Base-by-base conservation (phyloP, 2,888 invertebrate genomes). In the Lamellibrachia columna region DNA sequence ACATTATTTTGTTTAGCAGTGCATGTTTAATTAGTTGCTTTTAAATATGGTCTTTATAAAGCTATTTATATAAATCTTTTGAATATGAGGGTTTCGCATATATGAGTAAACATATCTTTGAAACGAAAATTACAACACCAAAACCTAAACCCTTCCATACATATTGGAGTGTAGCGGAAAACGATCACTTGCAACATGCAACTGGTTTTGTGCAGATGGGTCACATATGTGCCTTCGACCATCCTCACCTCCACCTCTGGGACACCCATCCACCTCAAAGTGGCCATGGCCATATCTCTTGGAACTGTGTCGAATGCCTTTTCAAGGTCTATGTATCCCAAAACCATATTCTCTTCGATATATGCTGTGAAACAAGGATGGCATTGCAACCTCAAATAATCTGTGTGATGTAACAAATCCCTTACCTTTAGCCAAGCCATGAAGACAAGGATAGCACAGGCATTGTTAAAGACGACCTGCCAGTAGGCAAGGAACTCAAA, bases 401-500 rank as follows among this genome's bases (percentile, higher is more conserved):
- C 22, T 15, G 28, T 53, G 52, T 15, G 8, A 40, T 9, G 15
- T 15, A 58, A 90, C 11, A 75, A 58, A 92, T 60, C 40, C 9
- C 91, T 60, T 91, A 95, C 96, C 94, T 98, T 98, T 52, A 98
- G 97, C 97, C 97, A 98, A 0, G 97, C 97, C 9, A 98, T 96
- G 95, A 98, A 98, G 1, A 97, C 96, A 53, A 97, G 96, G 3
- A 97, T 94, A 0, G 97, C 97, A 93, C 97, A 96, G 90, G 97
- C 96, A 94, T 97, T 97, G 94, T 97, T 97, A 94, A 97, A 97
- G 40, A 97, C 95, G 15, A 96, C 95, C 94, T 97, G 97, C 95
- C 97, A 97, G 93, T 96, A 96, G 7, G 97, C 97, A 0, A 97
- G 95, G 60, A 96, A 96, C 94, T 97, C 97, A 94, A 98, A 97